Evolutionary conservation across 53 echinoderm and acorn worm species (phyloP).

Genomic region (Apostichopus leukothele): DNA sequence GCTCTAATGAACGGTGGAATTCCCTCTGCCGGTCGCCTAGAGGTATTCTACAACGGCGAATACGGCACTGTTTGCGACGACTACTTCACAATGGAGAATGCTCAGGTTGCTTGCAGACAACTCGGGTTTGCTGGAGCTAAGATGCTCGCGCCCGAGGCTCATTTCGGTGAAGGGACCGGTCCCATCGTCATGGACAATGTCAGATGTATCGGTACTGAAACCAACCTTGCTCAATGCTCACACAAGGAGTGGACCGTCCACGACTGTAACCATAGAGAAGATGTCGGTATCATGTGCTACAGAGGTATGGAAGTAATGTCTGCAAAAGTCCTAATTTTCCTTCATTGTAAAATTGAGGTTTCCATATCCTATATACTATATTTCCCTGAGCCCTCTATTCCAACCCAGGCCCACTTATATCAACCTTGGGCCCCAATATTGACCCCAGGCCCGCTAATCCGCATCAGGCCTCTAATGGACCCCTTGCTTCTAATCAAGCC

Average conservation of each 20-base stretch:
- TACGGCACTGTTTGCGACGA: conserved; percentile 40
- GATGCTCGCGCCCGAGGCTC: conserved; percentile 22
- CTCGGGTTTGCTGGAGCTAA: conserved; percentile 22
- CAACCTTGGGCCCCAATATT: too few species aligned
- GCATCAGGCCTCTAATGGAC: too few species aligned
- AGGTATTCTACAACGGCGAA: conserved; percentile 26
- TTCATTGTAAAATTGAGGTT: too few species aligned
- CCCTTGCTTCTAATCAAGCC: too few species aligned
- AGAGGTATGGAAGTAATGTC: conserved; percentile 19
- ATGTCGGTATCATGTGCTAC: conserved; percentile 35
- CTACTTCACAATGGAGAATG: conserved; percentile 30
- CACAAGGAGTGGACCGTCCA: conserved; percentile 40
- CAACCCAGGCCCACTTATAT: background rate
- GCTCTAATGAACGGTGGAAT: conserved; percentile 20
- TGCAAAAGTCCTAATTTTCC: too few species aligned
- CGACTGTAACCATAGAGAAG: conserved; percentile 53
- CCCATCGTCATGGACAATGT: conserved; percentile 52
- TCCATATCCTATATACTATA: background rate
- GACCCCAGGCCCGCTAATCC: too few species aligned
- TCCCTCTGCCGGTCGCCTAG: conserved; percentile 23
- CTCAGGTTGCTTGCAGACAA: conserved; percentile 35
- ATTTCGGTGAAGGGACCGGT: conserved; percentile 53
- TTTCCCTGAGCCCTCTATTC: background rate
- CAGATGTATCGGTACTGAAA: conserved; percentile 47
- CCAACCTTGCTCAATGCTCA: conserved; percentile 39